Base-by-base conservation (phyloP, 2,888 invertebrate species). In the Bombylius major region DNA sequence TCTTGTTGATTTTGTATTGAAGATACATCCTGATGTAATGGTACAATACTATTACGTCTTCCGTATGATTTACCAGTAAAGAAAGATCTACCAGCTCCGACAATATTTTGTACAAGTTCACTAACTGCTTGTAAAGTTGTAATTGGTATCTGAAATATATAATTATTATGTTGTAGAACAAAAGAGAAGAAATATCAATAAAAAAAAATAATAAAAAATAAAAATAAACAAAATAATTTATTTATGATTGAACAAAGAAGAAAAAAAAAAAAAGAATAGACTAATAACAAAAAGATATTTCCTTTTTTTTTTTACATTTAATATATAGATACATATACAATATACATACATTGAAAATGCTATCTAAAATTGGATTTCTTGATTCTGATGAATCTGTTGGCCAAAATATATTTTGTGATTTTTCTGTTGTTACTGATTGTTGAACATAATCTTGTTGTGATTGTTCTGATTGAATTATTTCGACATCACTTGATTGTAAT, bases 101-200 rank as follows among this genome's bases (percentile, higher is more conserved):
- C 56, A 51, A 60, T 58, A 34, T 52, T 54, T 51, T 62, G 60
- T 6, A 62, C 55, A 42, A 62, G 54, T 14, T 62, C 56, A 54
- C 58, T 62, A 7, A 62, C 62, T 46, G 62, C 62, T 50, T 56
- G 50, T 23, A 62, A 42, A 14, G 62, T 60, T 57, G 56, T 56
- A 48, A 62, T 62, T 46, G 62, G 62, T 50, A 62, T 62, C 62
- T 62, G 45, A 3, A 54, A 50, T 34, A 23, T 36, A 36, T 34
- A 34, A 6, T 34, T 5, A 36, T 7, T 36, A 7, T 36, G 1
- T 36, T 36, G 5, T 36, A 5, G 8, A 7, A 36, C 4, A 31
- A 49, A 52, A 51, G 6, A 32, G 5, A 32, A 51, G 3, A 12
- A 23, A 44, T 14, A 12, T 6, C 4, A 39, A 32, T 45, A 14